Evolutionary conservation across 2,888 invertebrate genomes (phyloP), one percentile per base, ranked within the genome.

Genomic region (Hypsopygia costalis): DNA sequence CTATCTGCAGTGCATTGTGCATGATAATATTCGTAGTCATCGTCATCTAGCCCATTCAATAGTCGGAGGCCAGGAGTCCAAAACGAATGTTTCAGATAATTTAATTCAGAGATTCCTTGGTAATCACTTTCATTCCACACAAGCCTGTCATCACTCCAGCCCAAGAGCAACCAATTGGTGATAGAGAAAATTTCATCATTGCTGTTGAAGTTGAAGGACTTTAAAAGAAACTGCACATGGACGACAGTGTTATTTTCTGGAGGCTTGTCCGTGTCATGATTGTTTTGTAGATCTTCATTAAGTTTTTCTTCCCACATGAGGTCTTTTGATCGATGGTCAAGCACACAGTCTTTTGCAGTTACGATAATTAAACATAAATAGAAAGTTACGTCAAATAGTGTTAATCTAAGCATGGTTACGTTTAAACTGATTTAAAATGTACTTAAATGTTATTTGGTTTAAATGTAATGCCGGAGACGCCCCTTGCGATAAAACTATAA

Each of bases 71-170:
- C n/a, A 0, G 62, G 62, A 3, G 40, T 49, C 66, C 66, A 64
- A 3, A 62, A 41, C 0, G 8, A 6, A 2, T 31, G 33, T n/a
- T 44, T 40, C 0, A 32, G 11, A 0, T 58, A 3, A 0, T 44
- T 1, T 0, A 50, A 43, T 7, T 31, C 31, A 1, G 42, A 16
- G 1, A 64, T 47, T 1, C 46, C 50, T 1, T 37, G 51, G 16
- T 61, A 61, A 5, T 58, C 45, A 0, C 42, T 43, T n/a, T 51
- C 38, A 3, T 55, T 47, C 66, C 66, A 66, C 7, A 41, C 41
- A 0, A 63, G 39, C 21, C 60, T 51, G 0, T 49, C 21, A 35
- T 66, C 64, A 0, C 12, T n/a, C 65, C 64, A 66, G 7, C 5
- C 9, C 6, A 39, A 1, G 3, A n/a, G 1, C 9, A 39, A 10